phyloP scores from a whole-genome alignment of 2,888 invertebrate genomes.

The Mechanitis messenoides region DNA sequence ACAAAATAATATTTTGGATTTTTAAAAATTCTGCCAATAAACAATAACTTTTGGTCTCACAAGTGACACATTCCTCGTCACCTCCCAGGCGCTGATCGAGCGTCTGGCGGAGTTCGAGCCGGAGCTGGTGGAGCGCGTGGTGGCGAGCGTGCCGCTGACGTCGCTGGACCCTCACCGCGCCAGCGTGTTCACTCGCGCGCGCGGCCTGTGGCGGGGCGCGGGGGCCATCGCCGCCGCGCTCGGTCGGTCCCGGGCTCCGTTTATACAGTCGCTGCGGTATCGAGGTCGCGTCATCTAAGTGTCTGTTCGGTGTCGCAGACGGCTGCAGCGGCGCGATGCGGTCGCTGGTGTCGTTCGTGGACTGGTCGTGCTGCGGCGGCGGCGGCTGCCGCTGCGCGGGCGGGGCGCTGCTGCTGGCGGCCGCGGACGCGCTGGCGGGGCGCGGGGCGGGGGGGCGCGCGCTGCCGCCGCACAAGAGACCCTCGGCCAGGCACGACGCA shows the following conservation, averaged over 20 bases:
- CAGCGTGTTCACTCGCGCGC: conserved; percentile 56
- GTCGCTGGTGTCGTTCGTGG: conserved; percentile 74
- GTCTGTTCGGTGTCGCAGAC: conserved; percentile 32
- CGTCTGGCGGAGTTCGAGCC: conserved; percentile 79
- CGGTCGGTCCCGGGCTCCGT: conserved; percentile 36
- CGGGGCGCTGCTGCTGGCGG: conserved; percentile 82
- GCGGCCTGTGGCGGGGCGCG: conserved; percentile 60
- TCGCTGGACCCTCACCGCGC: conserved; percentile 67
- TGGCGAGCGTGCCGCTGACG: conserved; percentile 67
- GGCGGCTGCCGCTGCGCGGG: conserved; percentile 71
- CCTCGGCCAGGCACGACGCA: conserved; percentile 79
- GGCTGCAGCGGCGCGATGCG: conserved; percentile 78
- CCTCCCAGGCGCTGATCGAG: conserved; percentile 76
- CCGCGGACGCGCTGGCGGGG: conserved; percentile 85
- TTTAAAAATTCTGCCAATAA: no score
- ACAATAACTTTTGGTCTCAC: not conserved
- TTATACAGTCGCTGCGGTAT: no score
- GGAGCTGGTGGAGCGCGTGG: conserved; percentile 81
- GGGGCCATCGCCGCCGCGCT: conserved; percentile 65
- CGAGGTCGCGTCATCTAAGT: no score
- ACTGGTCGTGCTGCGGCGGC: conserved; percentile 30
- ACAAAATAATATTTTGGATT: no score
- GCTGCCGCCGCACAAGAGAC: conserved; percentile 74
- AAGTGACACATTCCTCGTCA: not conserved
- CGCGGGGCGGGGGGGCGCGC: conserved; percentile 82